These are phyloP conservation scores for Hemicrepidius hirtus DNA, from an alignment of 2,888 invertebrate species.

Conservation along the genomic window DNA sequence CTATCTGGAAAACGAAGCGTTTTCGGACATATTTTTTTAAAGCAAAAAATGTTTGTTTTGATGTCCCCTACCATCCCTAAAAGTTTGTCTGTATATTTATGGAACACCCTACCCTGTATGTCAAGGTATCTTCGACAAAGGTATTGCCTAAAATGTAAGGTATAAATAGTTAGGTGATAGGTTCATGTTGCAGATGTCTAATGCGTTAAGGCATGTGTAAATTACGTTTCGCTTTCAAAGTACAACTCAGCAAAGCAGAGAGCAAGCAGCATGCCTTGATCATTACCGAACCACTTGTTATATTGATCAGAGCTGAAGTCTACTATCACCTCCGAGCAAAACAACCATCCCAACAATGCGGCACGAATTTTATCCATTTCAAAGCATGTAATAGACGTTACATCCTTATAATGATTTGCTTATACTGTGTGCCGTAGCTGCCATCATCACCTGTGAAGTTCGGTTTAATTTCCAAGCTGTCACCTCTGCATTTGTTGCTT, in stretches of 20 bases:
- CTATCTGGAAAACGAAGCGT: too few relatives aligned
- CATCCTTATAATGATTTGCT: slow-evolving; percentile 60
- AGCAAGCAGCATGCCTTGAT: slow-evolving; percentile 52
- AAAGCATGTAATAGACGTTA: slow-evolving; percentile 62
- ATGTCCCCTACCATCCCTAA: too few relatives aligned
- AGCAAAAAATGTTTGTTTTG: too few relatives aligned
- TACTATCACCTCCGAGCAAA: slow-evolving; percentile 48
- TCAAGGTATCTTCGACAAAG: too few relatives aligned
- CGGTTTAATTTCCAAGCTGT: slow-evolving; percentile 66
- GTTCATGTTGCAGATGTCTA: slow-evolving; percentile 47
- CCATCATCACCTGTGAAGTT: slow-evolving; percentile 58
- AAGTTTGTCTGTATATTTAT: too few relatives aligned
- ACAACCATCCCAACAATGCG: slow-evolving; percentile 60
- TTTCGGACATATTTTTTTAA: too few relatives aligned
- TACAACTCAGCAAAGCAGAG: slow-evolving; percentile 51
- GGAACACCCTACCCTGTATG: too few relatives aligned
- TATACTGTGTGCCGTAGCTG: slow-evolving; percentile 61
- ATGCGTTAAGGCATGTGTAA: slow-evolving; percentile 49
- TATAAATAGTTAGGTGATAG: neutral
- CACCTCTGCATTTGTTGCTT: slow-evolving; percentile 60
- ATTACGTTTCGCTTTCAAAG: slow-evolving; percentile 52
- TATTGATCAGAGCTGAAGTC: slow-evolving; percentile 51
- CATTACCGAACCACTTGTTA: slow-evolving; percentile 54
- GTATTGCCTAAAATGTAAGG: too few relatives aligned
- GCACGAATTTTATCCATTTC: slow-evolving; percentile 58